Evolutionary conservation across 2,797 vertebrate genomes (phyloP), one percentile per base, ranked within the genome.

Genomic region (Rousettus madagascariensis): DNA sequence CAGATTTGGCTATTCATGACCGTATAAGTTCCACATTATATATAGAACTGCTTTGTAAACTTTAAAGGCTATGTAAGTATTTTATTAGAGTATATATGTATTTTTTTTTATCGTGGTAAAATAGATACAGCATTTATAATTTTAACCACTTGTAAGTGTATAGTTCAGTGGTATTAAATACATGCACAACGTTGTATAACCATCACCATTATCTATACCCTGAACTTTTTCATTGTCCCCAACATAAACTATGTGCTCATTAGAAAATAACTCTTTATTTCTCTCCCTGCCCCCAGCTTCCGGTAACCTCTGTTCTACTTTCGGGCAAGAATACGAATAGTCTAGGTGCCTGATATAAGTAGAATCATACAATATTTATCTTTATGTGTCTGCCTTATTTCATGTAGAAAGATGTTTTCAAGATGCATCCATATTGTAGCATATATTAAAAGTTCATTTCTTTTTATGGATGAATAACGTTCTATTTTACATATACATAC

Each of bases 351-450:
- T 91, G 7, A 68, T 57, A 38, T 51, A 89, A 88, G 43, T 74
- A n/a, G 22, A 90, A 71, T 95, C 38, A 38, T 51, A 66, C 2
- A 66, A 16, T 41, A 80, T 72, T 69, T 80, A 33, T 85, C 3
- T 85, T 86, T 88, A 51, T 91, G 55, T 57, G 6, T 88, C 28
- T 80, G 33, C 30, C 51, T 96, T 91, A 90, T 78, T 94, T 90
- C 28, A 90, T 26, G 84, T 94, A 89, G 46, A 59, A 75, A 95
- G 68, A 46, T 69, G 24, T 90, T 95, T 78, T 95, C 15, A 68
- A 43, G 59, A 33, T 87, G 36, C 3, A 57, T 55, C 46, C 28
- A 22, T 79, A 30, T 78, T 43, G 24, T 88, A 71, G 20, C 38
- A 80, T 36, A 72, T 90, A 89, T 30, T 36, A 82, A 92, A 90